Conservation (phyloP, 2,797 vertebrate genomes). For the Rhabdophis nuchalis region DNA sequence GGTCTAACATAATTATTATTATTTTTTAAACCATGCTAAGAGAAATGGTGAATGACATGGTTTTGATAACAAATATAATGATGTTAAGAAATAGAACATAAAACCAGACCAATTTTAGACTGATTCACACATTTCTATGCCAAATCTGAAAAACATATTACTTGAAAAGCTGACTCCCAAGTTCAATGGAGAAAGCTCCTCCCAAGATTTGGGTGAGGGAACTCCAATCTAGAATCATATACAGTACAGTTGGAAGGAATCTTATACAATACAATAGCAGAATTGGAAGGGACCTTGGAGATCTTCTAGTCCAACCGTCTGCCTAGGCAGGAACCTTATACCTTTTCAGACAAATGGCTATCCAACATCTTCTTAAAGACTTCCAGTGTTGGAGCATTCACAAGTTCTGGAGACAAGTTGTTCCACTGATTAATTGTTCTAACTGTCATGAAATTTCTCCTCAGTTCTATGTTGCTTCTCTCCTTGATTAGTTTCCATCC, state of each 20-base stretch:
- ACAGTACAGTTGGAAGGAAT: background rate
- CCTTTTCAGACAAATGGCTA: too few relatives aligned
- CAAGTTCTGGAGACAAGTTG: too few relatives aligned
- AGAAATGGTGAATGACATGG: background rate
- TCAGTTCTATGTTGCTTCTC: too few relatives aligned
- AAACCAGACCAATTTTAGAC: background rate
- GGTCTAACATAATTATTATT: background rate
- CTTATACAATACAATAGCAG: too few relatives aligned
- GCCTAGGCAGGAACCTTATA: too few relatives aligned
- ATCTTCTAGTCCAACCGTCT: too few relatives aligned
- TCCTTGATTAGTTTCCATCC: too few relatives aligned
- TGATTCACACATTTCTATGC: background rate
- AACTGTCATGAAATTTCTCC: too few relatives aligned
- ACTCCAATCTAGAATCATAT: background rate
- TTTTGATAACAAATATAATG: background rate
- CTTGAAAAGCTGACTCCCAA: background rate
- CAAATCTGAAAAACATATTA: background rate
- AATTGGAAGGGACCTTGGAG: too few relatives aligned
- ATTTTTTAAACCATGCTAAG: background rate
- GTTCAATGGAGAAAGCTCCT: background rate
- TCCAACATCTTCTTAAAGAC: too few relatives aligned
- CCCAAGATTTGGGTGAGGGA: conserved; percentile 28
- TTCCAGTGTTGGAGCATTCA: too few relatives aligned
- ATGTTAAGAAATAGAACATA: background rate
- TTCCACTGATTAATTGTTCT: too few relatives aligned